Evolutionary conservation across 2,888 invertebrate species (phyloP), one percentile per base, ranked within the genome.

Genomic region (Sepiola atlantica): DNA sequence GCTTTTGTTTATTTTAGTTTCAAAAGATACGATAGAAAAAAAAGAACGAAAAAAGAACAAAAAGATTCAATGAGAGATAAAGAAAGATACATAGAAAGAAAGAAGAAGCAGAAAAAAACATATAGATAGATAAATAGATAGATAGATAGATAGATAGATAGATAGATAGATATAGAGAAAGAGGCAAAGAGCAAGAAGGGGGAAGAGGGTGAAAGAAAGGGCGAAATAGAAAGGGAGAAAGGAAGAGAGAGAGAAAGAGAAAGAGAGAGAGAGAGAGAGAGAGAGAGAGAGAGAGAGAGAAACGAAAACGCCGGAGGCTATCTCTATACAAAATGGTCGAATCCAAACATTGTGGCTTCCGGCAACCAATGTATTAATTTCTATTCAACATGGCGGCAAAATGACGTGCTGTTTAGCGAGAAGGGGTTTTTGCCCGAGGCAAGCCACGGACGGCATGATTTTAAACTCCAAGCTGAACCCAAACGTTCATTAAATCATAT

Each of bases 391-490:
- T 77, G 77, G 77, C 77, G n/a, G 77, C 16, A n/a, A 77, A 77
- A 77, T 77, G 77, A 77, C 77, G 77, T 77, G 14, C n/a, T 16
- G 32, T 77, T 12, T 77, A 16, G 77, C n/a, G 77, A n/a, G 32
- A 77, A 77, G 32, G 77, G 77, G 77, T 77, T 77, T 77, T 77
- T 14, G 77, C 77, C 77, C 32, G 77, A 21, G 77, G 77, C 77
- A 14, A 77, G 1, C 32, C n/a, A 77, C n/a, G 77, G 77, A n/a
- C 77, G 32, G 77, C 21, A 16, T 77, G 32, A 32, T 77, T n/a
- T n/a, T n/a, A 77, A 77, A n/a, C n/a, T 77, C 77, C n/a, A n/a
- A 77, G 77, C n/a, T 77, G 77, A 77, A n/a, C n/a, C 77, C n/a
- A 8, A 0, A 32, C 77, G 77, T 77, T 77, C 77, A 77, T 77